These are phyloP conservation scores for Phataginus tetradactyla DNA, from an alignment of 2,797 vertebrate genomes.

Conservation along the genomic window DNA sequence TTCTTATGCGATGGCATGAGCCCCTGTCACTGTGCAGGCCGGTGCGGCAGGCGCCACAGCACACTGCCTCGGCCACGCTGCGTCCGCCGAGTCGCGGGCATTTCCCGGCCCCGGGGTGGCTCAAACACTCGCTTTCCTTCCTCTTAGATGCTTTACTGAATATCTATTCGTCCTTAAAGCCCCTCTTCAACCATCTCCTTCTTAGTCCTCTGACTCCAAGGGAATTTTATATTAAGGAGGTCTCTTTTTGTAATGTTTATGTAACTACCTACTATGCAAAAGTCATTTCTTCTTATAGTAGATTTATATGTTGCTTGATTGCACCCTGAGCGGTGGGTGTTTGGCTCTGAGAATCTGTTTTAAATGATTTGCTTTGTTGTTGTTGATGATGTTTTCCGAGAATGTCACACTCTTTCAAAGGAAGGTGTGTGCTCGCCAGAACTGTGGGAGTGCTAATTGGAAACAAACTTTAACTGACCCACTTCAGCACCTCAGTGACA, in stretches of 20 bases:
- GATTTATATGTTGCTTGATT: slow-evolving; percentile 39
- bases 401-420: slow-evolving; percentile 47
- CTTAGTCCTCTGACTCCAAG: slow-evolving; percentile 36
- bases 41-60: background rate
- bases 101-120: too few relatives aligned
- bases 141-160: background rate
- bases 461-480: slow-evolving; percentile 62
- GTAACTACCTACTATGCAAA: background rate
- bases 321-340: slow-evolving; percentile 38
- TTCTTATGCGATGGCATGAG: background rate
- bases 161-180: background rate
- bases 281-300: slow-evolving; percentile 61
- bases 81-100: background rate
- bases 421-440: slow-evolving; percentile 46
- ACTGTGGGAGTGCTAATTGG: slow-evolving; percentile 63
- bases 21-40: background rate
- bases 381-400: slow-evolving; percentile 53
- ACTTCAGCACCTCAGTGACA: slow-evolving; percentile 44
- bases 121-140: background rate
- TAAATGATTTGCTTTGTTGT: slow-evolving; percentile 67
- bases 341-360: slow-evolving; percentile 53
- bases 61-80: background rate
- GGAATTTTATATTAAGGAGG: slow-evolving; percentile 34
- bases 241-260: background rate
- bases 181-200: background rate